Conservation (phyloP, 2,797 vertebrate genomes). For the Chaetophractus vellerosus region DNA sequence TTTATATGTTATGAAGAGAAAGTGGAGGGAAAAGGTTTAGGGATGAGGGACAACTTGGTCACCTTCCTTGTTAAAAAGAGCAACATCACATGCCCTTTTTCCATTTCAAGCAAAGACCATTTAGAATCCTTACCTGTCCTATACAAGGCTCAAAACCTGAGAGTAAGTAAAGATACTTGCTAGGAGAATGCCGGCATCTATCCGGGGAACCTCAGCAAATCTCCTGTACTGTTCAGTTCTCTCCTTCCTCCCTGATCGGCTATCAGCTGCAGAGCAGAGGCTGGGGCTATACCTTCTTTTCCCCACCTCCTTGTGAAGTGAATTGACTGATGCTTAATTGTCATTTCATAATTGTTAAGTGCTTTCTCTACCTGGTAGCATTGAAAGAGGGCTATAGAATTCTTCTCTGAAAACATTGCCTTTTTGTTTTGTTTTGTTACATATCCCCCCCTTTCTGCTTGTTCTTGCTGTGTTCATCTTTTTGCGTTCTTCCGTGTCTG, state of each 20-base stretch:
- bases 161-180: not conserved
- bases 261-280: not conserved
- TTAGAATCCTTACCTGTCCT: not conserved
- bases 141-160: not conserved
- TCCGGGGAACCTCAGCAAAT: not conserved
- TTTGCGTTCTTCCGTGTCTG: too few relatives aligned
- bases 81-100: not conserved
- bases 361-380: not conserved
- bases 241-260: fast-evolving
- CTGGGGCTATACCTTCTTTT: too few relatives aligned
- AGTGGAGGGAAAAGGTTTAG: not conserved
- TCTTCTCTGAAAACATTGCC: not conserved
- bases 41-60: not conserved
- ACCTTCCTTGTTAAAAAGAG: not conserved
- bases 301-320: not conserved
- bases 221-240: not conserved
- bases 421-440: too few relatives aligned
- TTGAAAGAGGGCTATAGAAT: not conserved
- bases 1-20: not conserved
- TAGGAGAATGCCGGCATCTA: not conserved
- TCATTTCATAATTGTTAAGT: not conserved
- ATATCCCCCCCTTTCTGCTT: too few relatives aligned
- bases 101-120: not conserved
- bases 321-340: not conserved
- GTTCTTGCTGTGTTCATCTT: too few relatives aligned